Conservation (phyloP, 2,888 invertebrate species). For the Cordylochernes scorpioides region DNA sequence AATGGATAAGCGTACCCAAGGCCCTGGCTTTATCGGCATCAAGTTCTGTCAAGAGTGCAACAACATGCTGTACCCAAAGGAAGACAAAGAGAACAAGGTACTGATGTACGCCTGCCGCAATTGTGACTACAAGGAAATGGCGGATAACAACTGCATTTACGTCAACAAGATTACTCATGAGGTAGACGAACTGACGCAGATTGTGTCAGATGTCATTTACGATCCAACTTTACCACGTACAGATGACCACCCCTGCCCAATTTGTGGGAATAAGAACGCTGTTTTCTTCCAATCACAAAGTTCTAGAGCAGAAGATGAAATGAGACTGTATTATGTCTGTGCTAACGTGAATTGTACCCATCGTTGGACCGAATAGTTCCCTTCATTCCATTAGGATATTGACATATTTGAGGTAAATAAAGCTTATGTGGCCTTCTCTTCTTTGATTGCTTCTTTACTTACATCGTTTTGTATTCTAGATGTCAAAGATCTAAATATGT, state of each 20-base stretch:
- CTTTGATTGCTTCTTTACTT: too few species aligned
- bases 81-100: slow-evolving; percentile 86
- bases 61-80: slow-evolving; percentile 98
- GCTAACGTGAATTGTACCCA: slow-evolving; percentile 71
- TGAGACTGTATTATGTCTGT: slow-evolving; percentile 90
- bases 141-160: slow-evolving; percentile 94
- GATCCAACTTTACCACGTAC: slow-evolving; percentile 94
- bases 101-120: slow-evolving; percentile 86
- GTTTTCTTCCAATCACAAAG: slow-evolving; percentile 98
- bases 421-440: too few species aligned
- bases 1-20: too few species aligned
- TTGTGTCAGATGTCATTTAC: slow-evolving; percentile 88
- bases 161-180: slow-evolving; percentile 99
- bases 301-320: slow-evolving; percentile 84
- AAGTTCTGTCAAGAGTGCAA: slow-evolving; percentile 97
- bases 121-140: slow-evolving; percentile 70
- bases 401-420: too few species aligned
- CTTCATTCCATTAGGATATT: too few species aligned
- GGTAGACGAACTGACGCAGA: slow-evolving; percentile 94
- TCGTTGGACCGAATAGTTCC: slow-evolving; percentile 71
- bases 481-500: too few species aligned
- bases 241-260: slow-evolving; percentile 91
- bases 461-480: too few species aligned
- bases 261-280: slow-evolving; percentile 75
- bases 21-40: slow-evolving; percentile 85